Percentiles rank a stretch among this genome's conserved stretches.
Evolutionary conservation across 2,113 vertebrate genomes (phyloP).

Genomic region (Myxocyprinus asiaticus): DNA sequence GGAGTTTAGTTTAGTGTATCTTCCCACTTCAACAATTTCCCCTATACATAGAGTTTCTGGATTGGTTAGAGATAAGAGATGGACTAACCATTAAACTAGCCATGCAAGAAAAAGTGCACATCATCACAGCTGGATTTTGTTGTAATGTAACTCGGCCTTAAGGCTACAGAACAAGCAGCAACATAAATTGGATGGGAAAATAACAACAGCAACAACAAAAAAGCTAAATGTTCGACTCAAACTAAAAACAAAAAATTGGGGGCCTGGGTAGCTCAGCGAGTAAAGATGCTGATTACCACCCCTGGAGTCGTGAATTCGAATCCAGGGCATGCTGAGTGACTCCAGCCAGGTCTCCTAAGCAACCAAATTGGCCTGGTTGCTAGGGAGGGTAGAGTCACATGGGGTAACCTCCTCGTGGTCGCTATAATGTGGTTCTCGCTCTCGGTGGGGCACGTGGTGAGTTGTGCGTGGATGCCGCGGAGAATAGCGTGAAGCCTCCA

Average conservation of each 20-base stretch:
- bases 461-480: too few species aligned
- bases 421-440: too few species aligned
- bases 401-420: too few species aligned
- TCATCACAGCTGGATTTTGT: background rate
- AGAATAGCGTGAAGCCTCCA: too few species aligned
- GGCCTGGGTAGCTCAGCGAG: too few species aligned
- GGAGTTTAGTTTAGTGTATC: background rate
- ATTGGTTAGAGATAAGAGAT: background rate
- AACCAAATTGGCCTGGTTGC: too few species aligned
- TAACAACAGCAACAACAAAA: conserved; percentile 5
- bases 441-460: too few species aligned
- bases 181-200: conserved; percentile 10
- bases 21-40: background rate
- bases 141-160: background rate
- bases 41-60: background rate
- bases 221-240: background rate
- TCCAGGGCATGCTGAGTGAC: too few species aligned
- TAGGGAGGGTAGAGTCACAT: too few species aligned
- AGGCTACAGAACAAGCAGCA: background rate
- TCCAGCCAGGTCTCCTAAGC: too few species aligned
- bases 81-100: background rate
- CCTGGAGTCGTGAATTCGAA: too few species aligned
- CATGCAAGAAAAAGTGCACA: background rate
- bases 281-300: too few species aligned
- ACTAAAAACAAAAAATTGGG: conserved; percentile 47